phyloP scores from a whole-genome alignment of 2,797 vertebrate species.

The Micrastur ruficollis region DNA sequence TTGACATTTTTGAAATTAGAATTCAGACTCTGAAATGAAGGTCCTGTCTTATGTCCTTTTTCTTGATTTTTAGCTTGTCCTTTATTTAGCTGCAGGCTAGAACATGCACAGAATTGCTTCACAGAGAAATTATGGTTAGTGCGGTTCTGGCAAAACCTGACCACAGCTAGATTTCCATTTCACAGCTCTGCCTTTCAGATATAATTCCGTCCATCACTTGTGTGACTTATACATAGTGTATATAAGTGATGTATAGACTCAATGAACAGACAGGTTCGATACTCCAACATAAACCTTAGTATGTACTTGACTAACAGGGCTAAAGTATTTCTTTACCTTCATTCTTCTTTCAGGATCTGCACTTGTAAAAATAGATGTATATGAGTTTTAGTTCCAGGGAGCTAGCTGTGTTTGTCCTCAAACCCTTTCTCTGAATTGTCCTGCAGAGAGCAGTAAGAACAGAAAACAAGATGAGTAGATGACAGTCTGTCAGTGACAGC shows the following conservation, averaged over 20 bases:
- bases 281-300: background rate
- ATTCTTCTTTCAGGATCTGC: background rate
- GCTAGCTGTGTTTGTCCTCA: background rate
- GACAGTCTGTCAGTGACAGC: background rate
- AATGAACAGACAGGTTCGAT: background rate
- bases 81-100: conserved; percentile 1
- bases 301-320: background rate
- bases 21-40: conserved; percentile 29
- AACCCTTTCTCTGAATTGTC: background rate
- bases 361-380: background rate
- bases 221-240: background rate
- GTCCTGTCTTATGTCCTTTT: conserved; percentile 8
- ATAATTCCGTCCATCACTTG: background rate
- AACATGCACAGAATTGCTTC: background rate
- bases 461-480: background rate
- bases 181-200: background rate
- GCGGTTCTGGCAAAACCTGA: background rate
- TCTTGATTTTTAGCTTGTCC: conserved; percentile 4
- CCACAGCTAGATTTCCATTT: background rate
- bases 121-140: conserved; percentile 1
- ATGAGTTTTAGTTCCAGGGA: background rate
- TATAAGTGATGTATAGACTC: background rate
- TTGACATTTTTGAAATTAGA: conserved; percentile 52
- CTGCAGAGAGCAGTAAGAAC: background rate
- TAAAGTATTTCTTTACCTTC: background rate